Conservation (phyloP, 1,140 invertebrate species). For the Eupristina koningsbergeri region DNA sequence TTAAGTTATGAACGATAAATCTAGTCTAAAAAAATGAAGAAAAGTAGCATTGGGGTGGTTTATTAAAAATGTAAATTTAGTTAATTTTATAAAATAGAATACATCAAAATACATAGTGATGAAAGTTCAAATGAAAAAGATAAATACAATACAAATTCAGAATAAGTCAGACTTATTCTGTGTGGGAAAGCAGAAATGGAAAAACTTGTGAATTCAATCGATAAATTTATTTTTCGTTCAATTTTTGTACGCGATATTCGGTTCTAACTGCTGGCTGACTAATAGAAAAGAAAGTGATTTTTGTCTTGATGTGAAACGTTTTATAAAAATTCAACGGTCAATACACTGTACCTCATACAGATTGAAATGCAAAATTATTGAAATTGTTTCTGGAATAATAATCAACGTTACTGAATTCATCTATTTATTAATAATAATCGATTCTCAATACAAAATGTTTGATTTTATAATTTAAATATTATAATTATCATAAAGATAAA, state of each 20-base stretch:
- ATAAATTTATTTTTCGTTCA: neutral
- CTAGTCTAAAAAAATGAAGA: neutral
- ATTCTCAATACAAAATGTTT: neutral
- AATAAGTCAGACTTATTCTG: neutral
- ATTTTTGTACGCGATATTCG: neutral
- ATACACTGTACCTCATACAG: neutral
- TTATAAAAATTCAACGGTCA: slow-evolving; percentile 18
- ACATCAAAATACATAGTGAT: neutral
- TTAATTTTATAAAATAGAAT: neutral
- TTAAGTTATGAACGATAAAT: too few relatives aligned
- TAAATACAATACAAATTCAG: neutral
- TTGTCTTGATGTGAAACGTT: neutral
- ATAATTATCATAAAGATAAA: neutral
- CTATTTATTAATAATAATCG: neutral
- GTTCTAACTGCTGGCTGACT: too few relatives aligned
- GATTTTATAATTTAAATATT: neutral
- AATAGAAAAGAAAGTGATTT: slow-evolving; percentile 17
- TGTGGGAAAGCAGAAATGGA: neutral
- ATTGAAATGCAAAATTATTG: slow-evolving; percentile 40
- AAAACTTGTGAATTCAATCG: neutral
- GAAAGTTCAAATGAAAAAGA: neutral
- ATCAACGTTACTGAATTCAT: slow-evolving; percentile 9
- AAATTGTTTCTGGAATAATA: slow-evolving; percentile 37
- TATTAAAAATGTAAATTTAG: slow-evolving; percentile 39
- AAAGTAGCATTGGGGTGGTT: neutral